Evolutionary conservation across 2,888 invertebrate species (phyloP).

Genomic region (Drosophila paramelanica): DNA sequence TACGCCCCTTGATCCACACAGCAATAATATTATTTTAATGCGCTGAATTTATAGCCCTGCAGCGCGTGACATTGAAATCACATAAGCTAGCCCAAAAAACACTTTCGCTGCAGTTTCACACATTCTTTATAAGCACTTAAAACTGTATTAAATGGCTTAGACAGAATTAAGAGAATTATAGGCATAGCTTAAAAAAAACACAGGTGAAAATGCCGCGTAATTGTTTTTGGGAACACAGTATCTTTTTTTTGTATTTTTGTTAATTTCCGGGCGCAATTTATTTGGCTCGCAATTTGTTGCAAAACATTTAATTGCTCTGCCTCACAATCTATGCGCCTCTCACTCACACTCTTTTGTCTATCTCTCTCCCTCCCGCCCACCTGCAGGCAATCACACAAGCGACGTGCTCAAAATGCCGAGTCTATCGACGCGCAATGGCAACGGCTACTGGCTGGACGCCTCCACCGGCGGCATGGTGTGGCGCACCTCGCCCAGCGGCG

Average conservation of each 20-base stretch:
- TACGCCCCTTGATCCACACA: slow-evolving; percentile 31
- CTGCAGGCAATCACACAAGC: slow-evolving; percentile 84
- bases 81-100: slow-evolving; percentile 31
- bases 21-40: slow-evolving; percentile 74
- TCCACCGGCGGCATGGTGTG: slow-evolving; percentile 85
- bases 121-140: neutral
- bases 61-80: slow-evolving; percentile 33
- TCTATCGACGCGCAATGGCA: slow-evolving; percentile 84
- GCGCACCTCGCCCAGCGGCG: slow-evolving; percentile 83
- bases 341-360: slow-evolving; percentile 5
- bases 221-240: slow-evolving; percentile 39
- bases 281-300: slow-evolving; percentile 73
- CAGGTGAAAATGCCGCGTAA: neutral
- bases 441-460: slow-evolving; percentile 85
- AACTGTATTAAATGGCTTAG: neutral
- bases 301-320: slow-evolving; percentile 78
- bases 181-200: neutral
- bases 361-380: slow-evolving; percentile 32
- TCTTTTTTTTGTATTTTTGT: slow-evolving; percentile 41
- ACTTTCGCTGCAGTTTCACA: slow-evolving; percentile 47
- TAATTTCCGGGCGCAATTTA: slow-evolving; percentile 70
- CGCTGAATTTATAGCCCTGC: slow-evolving; percentile 68
- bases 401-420: slow-evolving; percentile 85
- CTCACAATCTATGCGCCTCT: slow-evolving; percentile 23
- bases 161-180: neutral